Conservation (phyloP, 2,113 vertebrate genomes). For the Nematolebias whitei region DNA sequence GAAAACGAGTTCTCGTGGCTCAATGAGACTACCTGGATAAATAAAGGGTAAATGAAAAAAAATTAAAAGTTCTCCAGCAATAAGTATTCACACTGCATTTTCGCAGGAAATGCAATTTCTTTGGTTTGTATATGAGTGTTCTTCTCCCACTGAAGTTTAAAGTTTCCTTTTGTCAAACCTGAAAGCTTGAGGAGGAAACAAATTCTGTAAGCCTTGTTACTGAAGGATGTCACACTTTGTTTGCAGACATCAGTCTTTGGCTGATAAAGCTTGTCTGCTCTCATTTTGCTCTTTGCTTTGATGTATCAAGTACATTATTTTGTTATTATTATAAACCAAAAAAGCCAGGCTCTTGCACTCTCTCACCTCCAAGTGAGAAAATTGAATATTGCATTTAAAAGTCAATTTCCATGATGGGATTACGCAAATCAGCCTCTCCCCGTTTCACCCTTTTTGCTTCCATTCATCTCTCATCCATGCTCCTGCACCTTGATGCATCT, state of each 20-base stretch:
- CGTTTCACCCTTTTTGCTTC: conserved; percentile 56
- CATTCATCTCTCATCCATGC: conserved; percentile 68
- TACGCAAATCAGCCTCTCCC: conserved; percentile 79
- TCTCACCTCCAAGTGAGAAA: conserved; percentile 63
- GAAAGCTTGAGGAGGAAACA: conserved; percentile 63
- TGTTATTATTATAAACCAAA: conserved; percentile 82
- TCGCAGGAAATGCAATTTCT: too few species aligned
- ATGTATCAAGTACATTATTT: conserved; percentile 81
- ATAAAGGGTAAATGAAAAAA: too few species aligned
- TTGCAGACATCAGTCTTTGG: conserved; percentile 69
- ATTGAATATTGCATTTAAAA: conserved; percentile 86
- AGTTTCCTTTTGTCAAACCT: conserved; percentile 57
- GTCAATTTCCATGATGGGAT: conserved; percentile 82
- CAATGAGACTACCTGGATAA: too few species aligned
- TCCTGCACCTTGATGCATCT: conserved; percentile 79
- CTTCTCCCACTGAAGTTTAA: conserved; percentile 40
- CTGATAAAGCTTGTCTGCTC: conserved; percentile 56
- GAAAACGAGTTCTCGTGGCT: too few species aligned
- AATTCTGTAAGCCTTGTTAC: conserved; percentile 72
- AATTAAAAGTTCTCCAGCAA: too few species aligned
- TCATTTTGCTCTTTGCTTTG: conserved; percentile 80
- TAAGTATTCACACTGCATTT: too few species aligned
- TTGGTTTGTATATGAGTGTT: too few species aligned
- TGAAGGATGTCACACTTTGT: conserved; percentile 68
- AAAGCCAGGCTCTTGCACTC: conserved; percentile 47